A percentile compares a stretch with the other conserved stretches of the same genome.
Conservation (phyloP, 2,113 vertebrate species). For the Promerops cafer region DNA sequence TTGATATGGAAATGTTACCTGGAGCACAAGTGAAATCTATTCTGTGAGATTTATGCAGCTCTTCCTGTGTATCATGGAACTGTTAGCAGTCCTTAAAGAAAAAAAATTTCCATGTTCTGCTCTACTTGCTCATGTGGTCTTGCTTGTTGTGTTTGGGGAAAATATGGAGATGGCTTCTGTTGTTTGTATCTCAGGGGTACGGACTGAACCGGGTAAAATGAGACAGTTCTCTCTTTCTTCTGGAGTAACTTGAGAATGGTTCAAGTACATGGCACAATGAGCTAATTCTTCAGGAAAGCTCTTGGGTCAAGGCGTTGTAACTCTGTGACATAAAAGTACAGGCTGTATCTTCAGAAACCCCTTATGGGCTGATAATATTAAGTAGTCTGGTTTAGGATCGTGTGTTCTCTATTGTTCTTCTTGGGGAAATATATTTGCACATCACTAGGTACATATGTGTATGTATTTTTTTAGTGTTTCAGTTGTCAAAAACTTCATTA, state of each 20-base stretch:
- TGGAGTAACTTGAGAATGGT: neutral
- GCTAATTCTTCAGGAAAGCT: neutral
- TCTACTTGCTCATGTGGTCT: neutral
- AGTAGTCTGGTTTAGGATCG: neutral
- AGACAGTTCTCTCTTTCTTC: neutral
- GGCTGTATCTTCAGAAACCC: neutral
- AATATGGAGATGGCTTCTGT: neutral
- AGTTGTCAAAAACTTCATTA: neutral
- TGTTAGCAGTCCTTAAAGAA: neutral
- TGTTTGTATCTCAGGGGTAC: neutral
- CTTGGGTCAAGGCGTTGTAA: neutral
- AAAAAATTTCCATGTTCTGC: accelerated
- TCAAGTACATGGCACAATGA: neutral
- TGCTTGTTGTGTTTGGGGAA: neutral
- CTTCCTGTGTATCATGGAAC: neutral
- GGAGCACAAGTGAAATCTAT: neutral
- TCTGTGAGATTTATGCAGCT: neutral
- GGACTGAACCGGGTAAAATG: neutral
- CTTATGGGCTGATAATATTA: neutral
- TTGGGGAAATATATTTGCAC: neutral
- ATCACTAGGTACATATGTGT: neutral
- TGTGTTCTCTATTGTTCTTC: neutral
- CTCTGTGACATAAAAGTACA: neutral
- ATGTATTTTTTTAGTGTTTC: neutral
- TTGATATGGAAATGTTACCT: neutral